Evolutionary conservation across 2,888 invertebrate genomes (phyloP), one percentile per base, ranked within the genome.

Genomic region (Phlogophora meticulosa): DNA sequence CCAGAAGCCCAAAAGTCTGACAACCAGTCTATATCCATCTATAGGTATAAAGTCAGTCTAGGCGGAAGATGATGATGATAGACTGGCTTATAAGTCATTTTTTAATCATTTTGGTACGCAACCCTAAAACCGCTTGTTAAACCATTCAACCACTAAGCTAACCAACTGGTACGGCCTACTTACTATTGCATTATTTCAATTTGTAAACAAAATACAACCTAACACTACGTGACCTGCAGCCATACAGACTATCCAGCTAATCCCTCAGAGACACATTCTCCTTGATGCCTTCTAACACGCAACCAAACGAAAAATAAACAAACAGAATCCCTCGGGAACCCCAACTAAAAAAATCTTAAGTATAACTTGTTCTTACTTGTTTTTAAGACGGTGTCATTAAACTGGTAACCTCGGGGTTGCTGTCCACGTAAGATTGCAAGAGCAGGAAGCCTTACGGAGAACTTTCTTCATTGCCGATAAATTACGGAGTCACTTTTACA

Each of bases 401-500:
- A 83, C 76, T 57, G 69, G 65, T 78, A 78, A 83, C 78, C 76
- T 72, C 64, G 53, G 55, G 73, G 63, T 65, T 80, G 68, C 78
- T 56, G 79, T 80, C 76, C 90, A 91, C 92, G 92, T 92, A 85
- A 93, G 92, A 94, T 92, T 92, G 90, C 89, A 87, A 86, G 72
- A 82, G 81, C 45, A 52, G 51, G 80, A 61, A 88, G 87, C 89
- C 87, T 86, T 86, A 85, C 86, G 88, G 75, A 82, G 86, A 93
- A 94, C 86, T 95, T 93, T 86, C 87, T 89, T 90, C 90, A 88
- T 90, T 86, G 89, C 87, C 93, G 89, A 95, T 95, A 95, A 95
- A 95, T 95, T 94, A 93, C 89, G 81, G 82, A 94, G 93, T 94
- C 94, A 91, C 91, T 93, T 93, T 94, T 93, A 93, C 93, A 94